Evolutionary conservation across 1,140 invertebrate genomes (phyloP).

Genomic region (Dysdera silvatica): DNA sequence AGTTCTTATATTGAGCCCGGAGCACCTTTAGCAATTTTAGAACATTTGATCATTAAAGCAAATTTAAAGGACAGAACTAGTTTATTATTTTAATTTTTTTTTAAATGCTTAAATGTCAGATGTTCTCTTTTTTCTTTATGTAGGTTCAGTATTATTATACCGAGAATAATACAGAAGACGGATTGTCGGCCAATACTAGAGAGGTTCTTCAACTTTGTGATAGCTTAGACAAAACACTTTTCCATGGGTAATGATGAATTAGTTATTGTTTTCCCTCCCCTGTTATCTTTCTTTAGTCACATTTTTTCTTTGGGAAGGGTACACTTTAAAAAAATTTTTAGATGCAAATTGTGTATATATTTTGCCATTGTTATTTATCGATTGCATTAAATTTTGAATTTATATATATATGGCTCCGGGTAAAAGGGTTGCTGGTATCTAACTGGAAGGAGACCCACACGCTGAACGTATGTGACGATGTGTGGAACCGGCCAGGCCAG

Average conservation of each 20-base stretch:
- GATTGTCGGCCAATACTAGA: constrained; percentile 8
- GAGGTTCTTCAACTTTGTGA: constrained; percentile 26
- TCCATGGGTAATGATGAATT: constrained; percentile 17
- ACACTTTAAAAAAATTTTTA: neutral
- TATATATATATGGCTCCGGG: neutral
- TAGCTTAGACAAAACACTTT: constrained; percentile 23
- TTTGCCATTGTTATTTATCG: neutral
- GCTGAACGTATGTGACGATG: no score
- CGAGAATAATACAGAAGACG: constrained; percentile 12
- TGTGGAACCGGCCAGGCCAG: no score
- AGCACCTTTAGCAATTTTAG: no score
- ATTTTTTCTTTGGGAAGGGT: neutral
- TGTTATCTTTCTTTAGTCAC: no score
- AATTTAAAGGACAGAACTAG: neutral
- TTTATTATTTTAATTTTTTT: neutral
- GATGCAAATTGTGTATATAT: neutral
- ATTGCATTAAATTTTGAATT: neutral
- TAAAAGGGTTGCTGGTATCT: no score
- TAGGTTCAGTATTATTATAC: constrained; percentile 19
- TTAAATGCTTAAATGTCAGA: no score
- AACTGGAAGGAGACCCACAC: no score
- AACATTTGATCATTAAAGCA: no score
- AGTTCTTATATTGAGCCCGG: no score
- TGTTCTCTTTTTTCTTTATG: neutral
- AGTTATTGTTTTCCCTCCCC: neutral